Conservation (phyloP, 1,140 invertebrate species). For the Streblospio benedicti region DNA sequence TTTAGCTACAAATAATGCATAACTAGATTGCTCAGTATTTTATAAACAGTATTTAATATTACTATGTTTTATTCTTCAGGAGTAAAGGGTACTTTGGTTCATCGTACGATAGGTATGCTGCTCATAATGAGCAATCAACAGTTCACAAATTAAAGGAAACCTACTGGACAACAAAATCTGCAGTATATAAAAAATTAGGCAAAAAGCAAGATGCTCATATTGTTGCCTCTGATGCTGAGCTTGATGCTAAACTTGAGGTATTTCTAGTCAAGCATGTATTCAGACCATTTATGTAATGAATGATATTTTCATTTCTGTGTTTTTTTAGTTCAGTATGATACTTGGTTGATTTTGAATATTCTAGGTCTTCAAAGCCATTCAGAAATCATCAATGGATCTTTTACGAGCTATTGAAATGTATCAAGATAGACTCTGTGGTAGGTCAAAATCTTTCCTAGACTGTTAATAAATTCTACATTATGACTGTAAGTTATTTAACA, state of each 20-base stretch:
- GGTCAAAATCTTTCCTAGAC: slow-evolving; percentile 23
- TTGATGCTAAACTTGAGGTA: slow-evolving; percentile 90
- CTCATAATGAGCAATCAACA: slow-evolving; percentile 51
- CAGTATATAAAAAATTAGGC: slow-evolving; percentile 83
- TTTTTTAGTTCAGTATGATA: slow-evolving; percentile 1
- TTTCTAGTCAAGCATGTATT: slow-evolving; percentile 1
- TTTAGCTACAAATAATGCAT: no score
- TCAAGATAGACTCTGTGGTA: slow-evolving; percentile 82
- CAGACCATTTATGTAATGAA: background rate
- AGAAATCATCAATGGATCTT: slow-evolving; percentile 79
- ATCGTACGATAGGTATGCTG: background rate
- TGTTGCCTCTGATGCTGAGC: slow-evolving; percentile 85
- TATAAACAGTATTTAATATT: no score
- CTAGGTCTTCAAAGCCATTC: slow-evolving; percentile 82
- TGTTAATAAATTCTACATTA: background rate
- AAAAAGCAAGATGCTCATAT: slow-evolving; percentile 97
- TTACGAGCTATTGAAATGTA: slow-evolving; percentile 87
- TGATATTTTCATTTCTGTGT: background rate
- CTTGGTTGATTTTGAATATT: background rate
- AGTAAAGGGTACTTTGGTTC: no score
- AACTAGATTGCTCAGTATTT: no score
- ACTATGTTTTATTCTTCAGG: no score
- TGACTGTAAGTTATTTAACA: background rate
- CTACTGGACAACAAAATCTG: slow-evolving; percentile 97
- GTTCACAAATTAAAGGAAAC: slow-evolving; percentile 84